These are phyloP conservation scores for Thelaira solivaga DNA, from an alignment of 2,888 invertebrate genomes.

Conservation along the genomic window DNA sequence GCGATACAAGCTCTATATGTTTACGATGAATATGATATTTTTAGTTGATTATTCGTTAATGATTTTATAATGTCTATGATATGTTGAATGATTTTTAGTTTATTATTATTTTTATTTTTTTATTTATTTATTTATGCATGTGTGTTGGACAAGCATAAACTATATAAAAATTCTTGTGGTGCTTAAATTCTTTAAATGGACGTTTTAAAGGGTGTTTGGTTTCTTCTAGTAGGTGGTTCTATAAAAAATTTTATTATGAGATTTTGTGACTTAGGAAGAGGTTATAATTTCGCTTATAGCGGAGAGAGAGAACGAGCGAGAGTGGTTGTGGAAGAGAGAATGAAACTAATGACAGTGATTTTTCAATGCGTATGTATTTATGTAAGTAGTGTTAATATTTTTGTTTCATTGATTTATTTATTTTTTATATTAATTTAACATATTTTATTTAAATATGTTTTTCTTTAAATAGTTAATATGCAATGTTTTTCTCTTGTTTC, in stretches of 20 bases:
- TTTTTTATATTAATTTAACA: conserved; percentile 9
- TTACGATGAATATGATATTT: neutral
- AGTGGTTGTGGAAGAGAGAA: neutral
- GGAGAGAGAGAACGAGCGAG: neutral
- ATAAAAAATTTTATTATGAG: neutral
- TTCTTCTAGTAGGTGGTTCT: conserved; percentile 15
- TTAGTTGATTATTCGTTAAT: neutral
- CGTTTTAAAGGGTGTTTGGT: conserved; percentile 32
- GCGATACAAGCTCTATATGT: neutral
- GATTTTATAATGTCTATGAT: neutral
- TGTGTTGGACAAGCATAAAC: neutral
- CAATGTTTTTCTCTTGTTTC: conserved; percentile 16
- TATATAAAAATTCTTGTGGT: conserved; percentile 9
- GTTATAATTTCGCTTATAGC: neutral
- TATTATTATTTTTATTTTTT: too few species aligned
- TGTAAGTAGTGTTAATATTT: neutral
- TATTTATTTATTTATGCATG: neutral
- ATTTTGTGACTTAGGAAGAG: neutral
- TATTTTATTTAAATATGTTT: neutral
- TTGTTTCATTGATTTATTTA: neutral
- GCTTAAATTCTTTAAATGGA: conserved; percentile 48
- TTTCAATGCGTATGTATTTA: neutral
- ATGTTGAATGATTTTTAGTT: neutral
- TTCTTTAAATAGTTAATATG: neutral
- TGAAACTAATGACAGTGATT: neutral